Percentiles rank a stretch among this genome's conserved stretches.
Evolutionary conservation across 2,888 invertebrate genomes (phyloP).

Genomic region (Trilocha varians): DNA sequence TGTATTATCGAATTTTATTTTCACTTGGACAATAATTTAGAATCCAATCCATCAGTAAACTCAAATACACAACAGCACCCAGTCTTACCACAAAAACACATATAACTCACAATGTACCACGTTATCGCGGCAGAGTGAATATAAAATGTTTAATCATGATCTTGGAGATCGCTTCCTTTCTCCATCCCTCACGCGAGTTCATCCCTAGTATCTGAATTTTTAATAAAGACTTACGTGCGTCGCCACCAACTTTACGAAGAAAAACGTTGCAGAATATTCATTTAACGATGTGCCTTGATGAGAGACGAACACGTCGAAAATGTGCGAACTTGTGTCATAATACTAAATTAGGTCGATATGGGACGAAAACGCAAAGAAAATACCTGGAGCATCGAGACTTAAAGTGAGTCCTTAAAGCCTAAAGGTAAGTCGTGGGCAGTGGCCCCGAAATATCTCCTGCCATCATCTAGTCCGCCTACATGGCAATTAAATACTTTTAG

Average conservation of each 20-base stretch:
- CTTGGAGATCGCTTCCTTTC: conserved; percentile 33
- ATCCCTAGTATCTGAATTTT: conserved; percentile 39
- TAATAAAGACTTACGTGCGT: conserved; percentile 31
- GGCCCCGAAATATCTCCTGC: no score
- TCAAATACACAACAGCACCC: no score
- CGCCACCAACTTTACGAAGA: conserved; percentile 22
- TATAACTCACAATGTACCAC: conserved; percentile 27
- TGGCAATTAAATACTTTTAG: no score
- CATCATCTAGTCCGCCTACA: no score
- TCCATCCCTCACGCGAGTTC: conserved; percentile 22
- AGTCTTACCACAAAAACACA: no score
- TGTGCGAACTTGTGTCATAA: not conserved
- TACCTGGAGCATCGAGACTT: no score
- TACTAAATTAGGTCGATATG: not conserved
- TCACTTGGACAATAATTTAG: no score
- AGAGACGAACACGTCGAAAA: conserved; percentile 14
- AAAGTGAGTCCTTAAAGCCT: no score
- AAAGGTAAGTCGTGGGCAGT: no score
- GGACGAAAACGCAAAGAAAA: not conserved
- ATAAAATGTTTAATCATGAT: conserved; percentile 54
- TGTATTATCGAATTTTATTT: no score
- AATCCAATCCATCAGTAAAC: no score
- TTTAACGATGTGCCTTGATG: conserved; percentile 21
- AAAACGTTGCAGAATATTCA: conserved; percentile 31
- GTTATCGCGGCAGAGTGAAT: conserved; percentile 36